These are phyloP conservation scores for Physella acuta DNA, from an alignment of 1,140 invertebrate species.

Conservation along the genomic window DNA sequence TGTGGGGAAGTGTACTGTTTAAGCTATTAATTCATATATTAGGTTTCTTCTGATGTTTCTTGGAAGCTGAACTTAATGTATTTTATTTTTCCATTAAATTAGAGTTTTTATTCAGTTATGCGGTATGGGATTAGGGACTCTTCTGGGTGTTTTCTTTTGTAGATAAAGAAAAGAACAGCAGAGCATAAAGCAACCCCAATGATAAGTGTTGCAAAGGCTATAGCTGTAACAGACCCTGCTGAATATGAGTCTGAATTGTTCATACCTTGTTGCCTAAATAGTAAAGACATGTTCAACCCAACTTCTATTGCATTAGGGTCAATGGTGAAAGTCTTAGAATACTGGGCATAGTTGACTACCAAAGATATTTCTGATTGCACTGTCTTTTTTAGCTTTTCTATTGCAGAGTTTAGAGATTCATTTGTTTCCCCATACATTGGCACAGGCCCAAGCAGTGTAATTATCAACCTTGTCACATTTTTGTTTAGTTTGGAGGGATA, in stretches of 20 bases:
- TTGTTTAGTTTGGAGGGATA: background rate
- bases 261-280: background rate
- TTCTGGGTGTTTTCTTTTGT: background rate
- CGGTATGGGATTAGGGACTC: background rate
- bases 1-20: background rate
- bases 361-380: background rate
- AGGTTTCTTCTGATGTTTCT: background rate
- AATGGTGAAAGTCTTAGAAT: background rate
- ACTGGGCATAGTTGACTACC: background rate
- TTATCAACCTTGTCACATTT: background rate
- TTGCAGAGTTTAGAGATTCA: too few relatives aligned
- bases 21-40: background rate
- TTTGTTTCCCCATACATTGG: too few relatives aligned
- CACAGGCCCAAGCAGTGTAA: constrained; percentile 5
- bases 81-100: background rate
- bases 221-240: background rate
- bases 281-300: background rate
- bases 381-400: background rate
- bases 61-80: background rate
- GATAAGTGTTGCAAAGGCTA: background rate
- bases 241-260: background rate
- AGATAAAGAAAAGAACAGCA: background rate
- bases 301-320: too few relatives aligned
- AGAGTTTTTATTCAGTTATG: background rate
- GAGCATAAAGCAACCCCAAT: background rate